Base-by-base conservation (phyloP, 2,113 vertebrate species). In the Corythaixoides concolor region DNA sequence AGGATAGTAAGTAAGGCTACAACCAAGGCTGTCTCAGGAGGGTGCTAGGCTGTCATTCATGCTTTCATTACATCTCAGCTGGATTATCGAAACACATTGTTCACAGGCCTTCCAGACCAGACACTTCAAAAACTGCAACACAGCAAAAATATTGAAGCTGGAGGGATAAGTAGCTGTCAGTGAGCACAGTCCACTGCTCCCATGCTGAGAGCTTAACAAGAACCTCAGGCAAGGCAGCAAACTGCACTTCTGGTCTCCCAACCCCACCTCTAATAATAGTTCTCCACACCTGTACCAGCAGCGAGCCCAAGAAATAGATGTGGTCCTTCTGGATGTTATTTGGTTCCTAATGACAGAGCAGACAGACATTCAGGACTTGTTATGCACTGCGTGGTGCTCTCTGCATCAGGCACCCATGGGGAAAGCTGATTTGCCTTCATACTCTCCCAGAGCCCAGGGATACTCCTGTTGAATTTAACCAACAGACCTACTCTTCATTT, bases 41-140 rank as follows among this genome's bases (percentile, higher is more conserved):
- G 94, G 82, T 95, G 94, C 88, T n/a, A 52, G 79, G 87, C 70
- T 97, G 76, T 94, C 91, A 95, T 93, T 97, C 91, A 90, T 75
- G 70, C 90, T 90, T 95, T 86, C 91, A 84, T 94, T 95, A 82
- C 55, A 47, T 81, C 95, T 94, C 94, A 91, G 89, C 93, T 94
- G 93, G 94, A 97, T 95, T 95, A 96, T 56, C 2, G 6, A 86
- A 95, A 90, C 52, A 52, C 87, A 78, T 74, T 94, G 82, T 92
- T 94, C 95, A 67, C 39, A 73, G 52, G 81, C 91, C 95, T 94
- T 92, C 91, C 78, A 73, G 84, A 96, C 15, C 84, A 85, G 84
- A 62, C 47, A 74, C 87, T 96, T 85, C 89, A 93, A 81, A 95
- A 94, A 88, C 87, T 59, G 85, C 87, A 94, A 92, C 59, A 79